These are phyloP conservation scores for Hybos culiciformis DNA, from an alignment of 2,888 invertebrate species.

Conservation along the genomic window DNA sequence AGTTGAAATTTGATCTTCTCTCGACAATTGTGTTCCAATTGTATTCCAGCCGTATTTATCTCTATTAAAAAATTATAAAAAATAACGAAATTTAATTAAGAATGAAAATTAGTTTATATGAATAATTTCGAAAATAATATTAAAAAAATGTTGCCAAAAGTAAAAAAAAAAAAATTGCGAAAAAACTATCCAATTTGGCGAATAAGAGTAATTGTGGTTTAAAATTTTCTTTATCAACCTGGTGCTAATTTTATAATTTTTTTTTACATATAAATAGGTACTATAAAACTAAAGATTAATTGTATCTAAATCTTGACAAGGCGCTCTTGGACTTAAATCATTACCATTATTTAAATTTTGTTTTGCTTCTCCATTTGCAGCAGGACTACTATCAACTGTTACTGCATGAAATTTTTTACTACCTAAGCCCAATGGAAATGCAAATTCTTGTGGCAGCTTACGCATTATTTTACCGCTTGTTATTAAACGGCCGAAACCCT, in stretches of 20 bases:
- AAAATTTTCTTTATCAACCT: no score
- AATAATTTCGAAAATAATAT: no score
- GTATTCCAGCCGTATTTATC: no score
- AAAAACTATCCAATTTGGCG: no score
- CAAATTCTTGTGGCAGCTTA: constrained; percentile 69
- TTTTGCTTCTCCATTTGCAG: constrained; percentile 15
- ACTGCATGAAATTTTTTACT: constrained; percentile 32
- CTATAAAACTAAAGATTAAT: constrained; percentile 48
- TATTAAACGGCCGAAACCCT: constrained; percentile 93
- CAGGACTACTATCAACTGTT: constrained; percentile 6
- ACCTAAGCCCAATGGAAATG: constrained; percentile 48
- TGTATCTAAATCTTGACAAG: constrained; percentile 59
- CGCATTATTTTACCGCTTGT: constrained; percentile 95
- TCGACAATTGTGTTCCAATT: no score
- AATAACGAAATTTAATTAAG: no score
- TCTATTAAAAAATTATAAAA: no score
- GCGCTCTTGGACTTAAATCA: constrained; percentile 43
- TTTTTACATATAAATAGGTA: neutral
- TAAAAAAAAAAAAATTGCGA: no score
- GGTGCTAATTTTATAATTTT: neutral
- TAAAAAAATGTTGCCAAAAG: no score
- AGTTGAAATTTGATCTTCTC: no score
- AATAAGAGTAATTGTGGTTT: no score
- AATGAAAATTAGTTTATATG: no score
- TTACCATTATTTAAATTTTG: constrained; percentile 18